These are phyloP conservation scores for Catharus minimus DNA, from an alignment of 2,113 vertebrate species.

Conservation along the genomic window DNA sequence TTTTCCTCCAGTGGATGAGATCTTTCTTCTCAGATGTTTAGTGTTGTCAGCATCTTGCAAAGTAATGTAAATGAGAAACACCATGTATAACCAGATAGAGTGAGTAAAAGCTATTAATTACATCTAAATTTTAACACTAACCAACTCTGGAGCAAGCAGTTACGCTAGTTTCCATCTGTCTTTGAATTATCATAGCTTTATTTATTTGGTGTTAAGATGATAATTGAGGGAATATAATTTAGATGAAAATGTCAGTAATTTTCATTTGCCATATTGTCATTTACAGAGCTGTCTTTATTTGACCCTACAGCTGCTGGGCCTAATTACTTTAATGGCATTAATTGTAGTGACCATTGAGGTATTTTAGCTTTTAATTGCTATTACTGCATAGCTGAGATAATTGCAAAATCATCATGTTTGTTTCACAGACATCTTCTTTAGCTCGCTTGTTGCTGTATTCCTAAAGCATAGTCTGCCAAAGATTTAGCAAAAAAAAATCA, in stretches of 20 bases:
- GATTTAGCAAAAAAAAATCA: background rate
- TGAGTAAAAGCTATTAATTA: slow-evolving; percentile 77
- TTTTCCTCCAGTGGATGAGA: slow-evolving; percentile 66
- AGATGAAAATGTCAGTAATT: slow-evolving; percentile 78
- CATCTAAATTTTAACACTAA: slow-evolving; percentile 70
- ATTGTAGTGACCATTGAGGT: slow-evolving; percentile 74
- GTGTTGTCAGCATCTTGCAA: slow-evolving; percentile 71
- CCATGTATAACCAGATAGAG: slow-evolving; percentile 67
- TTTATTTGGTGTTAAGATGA: slow-evolving; percentile 78
- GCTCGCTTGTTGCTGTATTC: background rate
- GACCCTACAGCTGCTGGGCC: slow-evolving; percentile 77
- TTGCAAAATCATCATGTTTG: slow-evolving; percentile 10
- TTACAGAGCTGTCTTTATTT: slow-evolving; percentile 77
- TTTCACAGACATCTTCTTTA: slow-evolving; percentile 5
- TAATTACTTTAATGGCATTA: slow-evolving; percentile 78
- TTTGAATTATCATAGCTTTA: slow-evolving; percentile 73
- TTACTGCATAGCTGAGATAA: slow-evolving; percentile 56
- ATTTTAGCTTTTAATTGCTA: slow-evolving; percentile 61
- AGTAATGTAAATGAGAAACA: slow-evolving; percentile 76
- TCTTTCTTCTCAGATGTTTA: slow-evolving; percentile 68
- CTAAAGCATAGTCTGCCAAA: background rate
- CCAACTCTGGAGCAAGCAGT: slow-evolving; percentile 67
- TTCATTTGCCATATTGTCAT: slow-evolving; percentile 71
- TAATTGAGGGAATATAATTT: slow-evolving; percentile 77
- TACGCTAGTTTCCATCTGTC: slow-evolving; percentile 67